Conservation (phyloP, 2,888 invertebrate genomes). For the Ochropleura plecta region DNA sequence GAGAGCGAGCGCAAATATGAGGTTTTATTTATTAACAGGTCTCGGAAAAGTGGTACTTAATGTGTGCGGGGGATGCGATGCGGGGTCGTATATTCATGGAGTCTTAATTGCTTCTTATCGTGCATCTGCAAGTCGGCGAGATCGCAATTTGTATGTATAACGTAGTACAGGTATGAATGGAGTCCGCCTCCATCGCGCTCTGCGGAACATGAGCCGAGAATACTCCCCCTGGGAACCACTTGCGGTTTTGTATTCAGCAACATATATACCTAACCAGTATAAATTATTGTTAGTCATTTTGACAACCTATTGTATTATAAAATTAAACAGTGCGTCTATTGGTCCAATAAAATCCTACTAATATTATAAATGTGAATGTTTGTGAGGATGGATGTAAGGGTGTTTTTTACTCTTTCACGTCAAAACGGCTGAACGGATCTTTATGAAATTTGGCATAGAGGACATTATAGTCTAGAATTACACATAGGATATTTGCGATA, state of each 20-base stretch:
- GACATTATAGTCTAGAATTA: no score
- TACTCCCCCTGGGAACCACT: slow-evolving; percentile 18
- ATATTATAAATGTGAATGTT: no score
- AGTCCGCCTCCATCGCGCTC: slow-evolving; percentile 43
- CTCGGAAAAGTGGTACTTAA: slow-evolving; percentile 70
- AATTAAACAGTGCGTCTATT: slow-evolving; percentile 15
- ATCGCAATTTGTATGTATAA: slow-evolving; percentile 75
- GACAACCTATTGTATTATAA: background rate
- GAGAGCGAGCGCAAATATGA: slow-evolving; percentile 83
- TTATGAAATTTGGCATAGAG: no score
- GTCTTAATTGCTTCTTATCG: slow-evolving; percentile 81
- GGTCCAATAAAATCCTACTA: background rate
- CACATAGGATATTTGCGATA: no score
- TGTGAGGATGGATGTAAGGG: no score
- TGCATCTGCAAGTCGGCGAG: slow-evolving; percentile 74
- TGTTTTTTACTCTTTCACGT: no score
- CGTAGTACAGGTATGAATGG: slow-evolving; percentile 17
- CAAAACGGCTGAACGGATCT: no score
- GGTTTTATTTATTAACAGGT: slow-evolving; percentile 82
- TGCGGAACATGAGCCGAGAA: slow-evolving; percentile 2
- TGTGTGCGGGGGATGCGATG: slow-evolving; percentile 66
- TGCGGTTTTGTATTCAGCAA: slow-evolving; percentile 27
- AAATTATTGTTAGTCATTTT: slow-evolving; percentile 7
- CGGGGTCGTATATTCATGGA: slow-evolving; percentile 65
- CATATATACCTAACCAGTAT: background rate